Evolutionary conservation across 2,888 invertebrate genomes (phyloP).

Genomic region (Flabesymbios commensalis): DNA sequence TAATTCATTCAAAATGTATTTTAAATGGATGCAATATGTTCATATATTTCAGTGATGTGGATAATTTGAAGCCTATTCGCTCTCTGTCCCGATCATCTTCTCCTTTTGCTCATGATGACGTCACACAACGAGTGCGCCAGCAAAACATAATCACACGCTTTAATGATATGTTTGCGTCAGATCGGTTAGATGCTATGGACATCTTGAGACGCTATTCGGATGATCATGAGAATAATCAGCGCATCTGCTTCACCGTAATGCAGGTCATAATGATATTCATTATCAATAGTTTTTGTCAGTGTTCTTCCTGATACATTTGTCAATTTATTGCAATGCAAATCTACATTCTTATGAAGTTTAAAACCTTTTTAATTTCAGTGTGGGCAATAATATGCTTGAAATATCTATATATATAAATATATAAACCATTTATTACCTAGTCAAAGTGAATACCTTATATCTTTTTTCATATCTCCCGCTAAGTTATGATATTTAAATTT

Average conservation of each 20-base stretch:
- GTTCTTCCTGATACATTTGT: neutral
- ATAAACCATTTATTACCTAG: too few relatives aligned
- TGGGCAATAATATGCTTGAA: too few relatives aligned
- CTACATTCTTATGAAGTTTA: too few relatives aligned
- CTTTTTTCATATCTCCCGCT: too few relatives aligned
- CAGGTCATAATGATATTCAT: conserved; percentile 44
- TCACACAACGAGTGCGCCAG: conserved; percentile 56
- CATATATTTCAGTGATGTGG: too few relatives aligned
- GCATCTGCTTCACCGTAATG: conserved; percentile 56
- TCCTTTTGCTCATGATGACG: conserved; percentile 53
- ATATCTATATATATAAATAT: too few relatives aligned
- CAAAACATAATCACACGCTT: conserved; percentile 55
- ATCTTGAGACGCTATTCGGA: conserved; percentile 54
- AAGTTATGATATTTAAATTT: too few relatives aligned
- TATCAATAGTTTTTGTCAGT: neutral
- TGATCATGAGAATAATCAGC: conserved; percentile 60
- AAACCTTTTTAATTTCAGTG: too few relatives aligned
- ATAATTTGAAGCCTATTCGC: neutral
- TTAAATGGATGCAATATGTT: too few relatives aligned
- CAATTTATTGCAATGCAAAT: neutral
- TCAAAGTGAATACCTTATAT: too few relatives aligned
- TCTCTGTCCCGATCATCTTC: conserved; percentile 46
- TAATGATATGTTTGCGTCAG: conserved; percentile 59
- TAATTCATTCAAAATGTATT: too few relatives aligned
- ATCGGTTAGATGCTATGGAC: conserved; percentile 60